A percentile compares a stretch with the other conserved stretches of the same genome.
phyloP scores from a whole-genome alignment of 2,797 vertebrate species.

The Thripadectes ignobilis region DNA sequence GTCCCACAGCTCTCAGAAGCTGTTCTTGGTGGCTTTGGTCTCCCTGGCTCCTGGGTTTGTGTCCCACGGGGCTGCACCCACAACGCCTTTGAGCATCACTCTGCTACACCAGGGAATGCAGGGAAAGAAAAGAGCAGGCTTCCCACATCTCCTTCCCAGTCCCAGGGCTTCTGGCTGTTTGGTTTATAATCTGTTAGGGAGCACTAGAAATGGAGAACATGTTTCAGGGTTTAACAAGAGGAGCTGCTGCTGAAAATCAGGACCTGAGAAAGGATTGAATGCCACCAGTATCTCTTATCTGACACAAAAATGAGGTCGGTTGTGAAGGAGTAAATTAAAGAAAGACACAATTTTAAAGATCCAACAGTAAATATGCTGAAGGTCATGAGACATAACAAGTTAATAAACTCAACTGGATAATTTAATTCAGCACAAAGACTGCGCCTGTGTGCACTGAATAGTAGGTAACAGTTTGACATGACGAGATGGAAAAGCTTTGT shows the following conservation, averaged over 20 bases:
- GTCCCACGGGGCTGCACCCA: fast-evolving
- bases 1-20: not conserved
- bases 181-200: not conserved
- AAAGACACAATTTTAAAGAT: not conserved
- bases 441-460: not conserved
- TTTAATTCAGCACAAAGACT: slow-evolving; percentile 19
- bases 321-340: not conserved
- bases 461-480: slow-evolving; percentile 30
- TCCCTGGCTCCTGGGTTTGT: not conserved
- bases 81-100: not conserved
- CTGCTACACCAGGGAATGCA: fast-evolving
- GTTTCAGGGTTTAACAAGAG: not conserved
- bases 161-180: not conserved
- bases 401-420: slow-evolving; percentile 42
- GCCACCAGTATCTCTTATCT: not conserved
- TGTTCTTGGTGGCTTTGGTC: not conserved
- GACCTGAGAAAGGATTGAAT: not conserved
- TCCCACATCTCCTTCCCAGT: not conserved
- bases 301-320: not conserved
- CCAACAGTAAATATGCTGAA: slow-evolving; percentile 32
- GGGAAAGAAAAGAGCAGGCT: not conserved
- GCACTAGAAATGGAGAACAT: fast-evolving
- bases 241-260: not conserved
- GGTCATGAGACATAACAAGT: slow-evolving; percentile 24
- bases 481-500: slow-evolving; percentile 35